These are phyloP conservation scores for Channa striata DNA, from an alignment of 2,797 vertebrate genomes.

Conservation along the genomic window DNA sequence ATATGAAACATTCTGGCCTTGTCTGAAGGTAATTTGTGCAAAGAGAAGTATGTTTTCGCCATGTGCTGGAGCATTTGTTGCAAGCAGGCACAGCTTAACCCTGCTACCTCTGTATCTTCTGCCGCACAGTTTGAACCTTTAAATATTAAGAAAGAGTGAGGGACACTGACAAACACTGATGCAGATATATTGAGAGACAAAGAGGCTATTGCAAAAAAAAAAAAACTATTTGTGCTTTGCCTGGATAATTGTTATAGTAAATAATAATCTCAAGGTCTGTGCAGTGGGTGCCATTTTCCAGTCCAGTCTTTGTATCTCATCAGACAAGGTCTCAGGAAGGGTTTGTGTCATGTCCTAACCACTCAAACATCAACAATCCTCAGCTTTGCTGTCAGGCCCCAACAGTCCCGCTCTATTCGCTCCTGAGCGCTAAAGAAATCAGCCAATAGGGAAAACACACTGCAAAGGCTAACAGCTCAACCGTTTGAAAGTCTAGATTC, in stretches of 20 bases:
- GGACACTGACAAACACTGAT: neutral
- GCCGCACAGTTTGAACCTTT: slow-evolving; percentile 27
- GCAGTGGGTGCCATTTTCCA: slow-evolving; percentile 28
- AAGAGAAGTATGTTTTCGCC: slow-evolving; percentile 48
- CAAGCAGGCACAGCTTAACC: slow-evolving; percentile 33
- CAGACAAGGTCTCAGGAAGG: slow-evolving; percentile 7
- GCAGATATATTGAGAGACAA: slow-evolving; percentile 13
- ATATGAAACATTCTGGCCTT: slow-evolving; percentile 54
- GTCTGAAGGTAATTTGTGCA: slow-evolving; percentile 63
- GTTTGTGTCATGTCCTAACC: slow-evolving; percentile 26
- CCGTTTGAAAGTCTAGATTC: slow-evolving; percentile 10
- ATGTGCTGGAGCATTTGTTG: slow-evolving; percentile 38
- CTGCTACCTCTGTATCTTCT: slow-evolving; percentile 28
- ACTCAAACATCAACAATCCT: slow-evolving; percentile 30
- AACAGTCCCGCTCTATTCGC: slow-evolving; percentile 18
- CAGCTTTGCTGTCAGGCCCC: neutral
- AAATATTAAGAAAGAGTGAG: slow-evolving; percentile 16
- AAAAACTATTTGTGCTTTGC: slow-evolving; percentile 14
- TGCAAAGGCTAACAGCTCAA: slow-evolving; percentile 25
- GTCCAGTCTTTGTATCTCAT: slow-evolving; percentile 5
- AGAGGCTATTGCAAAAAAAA: neutral
- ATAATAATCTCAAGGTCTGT: slow-evolving; percentile 34
- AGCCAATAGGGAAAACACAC: slow-evolving; percentile 37
- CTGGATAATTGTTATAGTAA: slow-evolving; percentile 14
- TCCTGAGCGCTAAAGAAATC: slow-evolving; percentile 41